A percentile compares a stretch with the other conserved stretches of the same genome.
Evolutionary conservation across 2,113 vertebrate genomes (phyloP).

Genomic region (Ciconia maguari): DNA sequence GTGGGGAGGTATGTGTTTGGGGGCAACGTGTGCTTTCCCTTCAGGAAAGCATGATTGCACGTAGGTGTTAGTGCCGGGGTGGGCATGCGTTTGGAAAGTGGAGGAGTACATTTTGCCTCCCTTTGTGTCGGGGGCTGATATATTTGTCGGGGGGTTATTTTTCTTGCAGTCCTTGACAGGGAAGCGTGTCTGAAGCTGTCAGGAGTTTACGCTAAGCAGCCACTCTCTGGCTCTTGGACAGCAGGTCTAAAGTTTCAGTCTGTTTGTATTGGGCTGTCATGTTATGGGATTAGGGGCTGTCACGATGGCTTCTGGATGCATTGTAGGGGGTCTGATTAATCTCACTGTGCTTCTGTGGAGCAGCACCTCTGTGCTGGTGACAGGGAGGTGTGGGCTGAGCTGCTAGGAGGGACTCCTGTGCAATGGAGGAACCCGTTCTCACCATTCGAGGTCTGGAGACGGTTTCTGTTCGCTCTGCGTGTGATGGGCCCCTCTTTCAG

Average conservation of each 20-base stretch:
- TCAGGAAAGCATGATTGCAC: background rate
- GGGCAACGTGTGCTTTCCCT: background rate
- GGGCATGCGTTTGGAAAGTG: background rate
- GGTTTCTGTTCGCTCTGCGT: fast-evolving
- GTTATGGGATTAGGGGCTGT: constrained; percentile 75
- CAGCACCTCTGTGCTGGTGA: background rate
- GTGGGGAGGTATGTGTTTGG: background rate
- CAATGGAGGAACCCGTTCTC: background rate
- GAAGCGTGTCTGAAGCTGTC: constrained; percentile 70
- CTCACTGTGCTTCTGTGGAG: constrained; percentile 51
- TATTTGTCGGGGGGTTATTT: constrained; percentile 17
- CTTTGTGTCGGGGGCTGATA: background rate
- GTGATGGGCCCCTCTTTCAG: background rate
- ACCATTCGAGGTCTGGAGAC: background rate
- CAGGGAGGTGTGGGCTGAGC: background rate
- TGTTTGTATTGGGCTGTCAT: constrained; percentile 77
- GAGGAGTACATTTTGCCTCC: background rate
- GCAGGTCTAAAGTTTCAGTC: constrained; percentile 78
- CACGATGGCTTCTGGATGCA: constrained; percentile 70
- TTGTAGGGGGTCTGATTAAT: constrained; percentile 75
- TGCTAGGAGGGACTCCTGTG: background rate
- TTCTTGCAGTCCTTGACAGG: background rate
- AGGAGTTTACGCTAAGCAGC: constrained; percentile 73
- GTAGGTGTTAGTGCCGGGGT: background rate
- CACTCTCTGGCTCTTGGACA: constrained; percentile 70